Base-by-base conservation (phyloP, 2,888 invertebrate genomes). In the Balanococcus diminutus region DNA sequence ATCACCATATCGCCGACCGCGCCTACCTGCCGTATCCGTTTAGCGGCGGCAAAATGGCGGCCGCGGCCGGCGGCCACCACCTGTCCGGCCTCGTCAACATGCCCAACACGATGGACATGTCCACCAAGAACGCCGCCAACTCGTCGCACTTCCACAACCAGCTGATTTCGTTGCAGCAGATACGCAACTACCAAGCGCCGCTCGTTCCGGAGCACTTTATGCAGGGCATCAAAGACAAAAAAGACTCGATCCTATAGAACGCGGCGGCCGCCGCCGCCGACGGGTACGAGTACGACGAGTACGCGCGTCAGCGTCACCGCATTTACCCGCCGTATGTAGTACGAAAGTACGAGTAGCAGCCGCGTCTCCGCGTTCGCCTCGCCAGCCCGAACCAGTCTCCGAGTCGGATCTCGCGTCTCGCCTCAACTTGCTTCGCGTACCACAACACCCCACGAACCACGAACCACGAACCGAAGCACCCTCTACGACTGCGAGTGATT, bases 161-260 rank as follows among this genome's bases (percentile, higher is more conserved):
- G 91, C 92, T 97, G 91, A 97, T 97, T 91, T 96, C 97, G 88
- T 92, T 98, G 88, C 98, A 98, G 91, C 98, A 98, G 92, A 98
- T 98, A 89, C 93, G 98, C 90, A 98, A 98, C 91, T 98, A 97
- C 91, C 96, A 96, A 87, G 96, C 96, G 90, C 97, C 97, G 87
- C 94, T 95, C 88, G 88, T n/a, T n/a, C n/a, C 86, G 87, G 89
- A 89, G 84, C 89, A 89, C 87, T 87, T 89, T 75, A 87, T 89
- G 86, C 88, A 88, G 81, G 88, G 89, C 28, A 88, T 89, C 82
- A 89, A 88, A 86, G 88, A 89, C 84, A 89, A 89, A 19, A 46
- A 42, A 25, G 82, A 86, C 46, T 86, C 81, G 51, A 81, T 83
- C 31, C n/a, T 51, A 25, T 84, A 61, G 19, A n/a, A 84, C n/a